Evolutionary conservation across 2,888 invertebrate genomes (phyloP), one percentile per base, ranked within the genome.

Genomic region (Lobophora halterata): DNA sequence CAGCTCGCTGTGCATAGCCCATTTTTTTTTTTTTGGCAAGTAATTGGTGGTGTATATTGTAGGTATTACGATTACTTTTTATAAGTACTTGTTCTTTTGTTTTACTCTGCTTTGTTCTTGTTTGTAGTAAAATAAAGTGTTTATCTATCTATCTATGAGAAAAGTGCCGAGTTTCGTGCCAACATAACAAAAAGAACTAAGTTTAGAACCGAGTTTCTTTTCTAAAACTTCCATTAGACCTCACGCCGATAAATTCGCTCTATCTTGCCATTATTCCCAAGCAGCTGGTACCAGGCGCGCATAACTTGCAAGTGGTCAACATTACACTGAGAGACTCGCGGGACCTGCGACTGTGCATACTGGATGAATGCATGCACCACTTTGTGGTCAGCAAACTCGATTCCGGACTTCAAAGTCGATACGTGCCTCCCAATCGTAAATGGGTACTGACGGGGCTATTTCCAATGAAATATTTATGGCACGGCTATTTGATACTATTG

Each of bases 311-410:
- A 56, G 58, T 60, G 74, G 72, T 71, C 71, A 74, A 59, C 65
- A 71, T 36, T 77, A 76, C 76, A 73, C 74, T 47, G 55, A 58
- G 59, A 42, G 42, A 42, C 43, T 43, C 43, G 30, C 33, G 43
- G 43, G 43, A 43, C 38, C 37, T 61, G 64, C 62, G 58, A 59
- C 58, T 56, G 53, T 46, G 48, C 52, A 53, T 53, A 50, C 42
- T 48, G 31, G 37, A 53, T 48, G 44, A 45, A 36, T n/a, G n/a
- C 23, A 34, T 20, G 9, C 31, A 55, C 49, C 58, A 65, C 69
- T 67, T 70, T 71, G 74, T 67, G 83, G 80, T 80, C 83, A 79
- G 76, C 71, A 79, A 82, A 86, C 79, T 85, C 79, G 76, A 85
- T 85, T 85, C 72, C 71, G 69, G 75, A 81, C 82, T 80, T 85